Base-by-base conservation (phyloP, 1,140 invertebrate species). In the Musca domestica region DNA sequence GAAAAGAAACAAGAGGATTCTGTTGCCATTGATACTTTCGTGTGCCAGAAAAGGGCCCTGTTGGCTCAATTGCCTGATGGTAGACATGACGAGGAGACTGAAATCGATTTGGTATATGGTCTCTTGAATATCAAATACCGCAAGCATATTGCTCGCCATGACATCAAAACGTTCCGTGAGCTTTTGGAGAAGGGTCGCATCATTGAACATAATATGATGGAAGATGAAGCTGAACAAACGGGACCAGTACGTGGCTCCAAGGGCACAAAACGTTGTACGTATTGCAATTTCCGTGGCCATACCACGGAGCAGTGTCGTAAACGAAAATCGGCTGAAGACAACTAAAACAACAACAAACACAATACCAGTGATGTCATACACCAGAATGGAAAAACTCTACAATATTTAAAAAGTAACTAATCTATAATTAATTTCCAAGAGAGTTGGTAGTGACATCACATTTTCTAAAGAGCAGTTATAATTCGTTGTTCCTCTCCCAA, bases 61-160 rank as follows among this genome's bases (percentile, higher is more conserved):
- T 65, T 81, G 10, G 74, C 76, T 51, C 79, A 78, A 49, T 63
- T 81, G 52, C 79, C 79, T 6, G 74, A 74, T 52, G 74, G 74
- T 2, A 69, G 77, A 4, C 79, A 81, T 48, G 68, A 77, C 58
- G 79, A 80, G 58, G 75, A 80, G 15, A 78, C 77, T 4, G 76
- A 81, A 64, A 64, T 81, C 54, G 79, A 81, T 46, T 78, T 81
- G 0, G 64, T 81, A 9, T 81, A 69, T 27, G 79, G 79, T 9
- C 48, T 80, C 10, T 34, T 81, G 49, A 68, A 64, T 19, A 47
- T 74, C 10, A 80, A 78, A 25, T 80, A 80, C 61, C 69, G 71
- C 4, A 71, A 75, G 12, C 71, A 71, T 20, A 80, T 80, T 14
- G 74, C 77, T 1, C 72, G 77, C 0, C 77, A 80, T 34, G 76